A percentile compares a stretch with the other conserved stretches of the same genome.
These are phyloP conservation scores for Lagopus leucura DNA, from an alignment of 2,113 vertebrate species.

Conservation along the genomic window DNA sequence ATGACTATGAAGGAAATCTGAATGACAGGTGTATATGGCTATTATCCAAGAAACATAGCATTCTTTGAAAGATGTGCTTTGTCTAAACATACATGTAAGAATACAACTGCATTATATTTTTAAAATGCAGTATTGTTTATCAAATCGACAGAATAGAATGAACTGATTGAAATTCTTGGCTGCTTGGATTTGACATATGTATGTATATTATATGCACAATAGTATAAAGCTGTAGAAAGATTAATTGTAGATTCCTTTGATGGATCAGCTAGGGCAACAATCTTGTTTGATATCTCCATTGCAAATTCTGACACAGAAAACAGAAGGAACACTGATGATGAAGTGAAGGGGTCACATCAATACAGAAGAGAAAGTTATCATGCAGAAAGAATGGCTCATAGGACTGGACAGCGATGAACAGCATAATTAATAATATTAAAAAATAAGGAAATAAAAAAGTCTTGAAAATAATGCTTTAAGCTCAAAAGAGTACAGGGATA, in stretches of 20 bases:
- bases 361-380: neutral
- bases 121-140: neutral
- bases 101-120: neutral
- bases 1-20: neutral
- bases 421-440: neutral
- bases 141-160: neutral
- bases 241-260: neutral
- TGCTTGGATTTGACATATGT: neutral
- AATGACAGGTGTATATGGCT: neutral
- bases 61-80: neutral
- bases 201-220: neutral
- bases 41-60: neutral
- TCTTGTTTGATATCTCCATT: neutral
- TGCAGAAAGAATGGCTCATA: rapidly evolving
- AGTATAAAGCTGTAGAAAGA: neutral
- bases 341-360: neutral
- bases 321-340: neutral
- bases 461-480: neutral
- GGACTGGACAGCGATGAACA: neutral
- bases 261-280: neutral
- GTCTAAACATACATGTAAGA: neutral
- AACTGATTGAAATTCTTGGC: neutral
- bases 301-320: neutral
- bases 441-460: neutral
- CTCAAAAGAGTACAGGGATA: neutral